Evolutionary conservation across 2,113 vertebrate genomes (phyloP).

Genomic region (Nothobranchius furzeri): DNA sequence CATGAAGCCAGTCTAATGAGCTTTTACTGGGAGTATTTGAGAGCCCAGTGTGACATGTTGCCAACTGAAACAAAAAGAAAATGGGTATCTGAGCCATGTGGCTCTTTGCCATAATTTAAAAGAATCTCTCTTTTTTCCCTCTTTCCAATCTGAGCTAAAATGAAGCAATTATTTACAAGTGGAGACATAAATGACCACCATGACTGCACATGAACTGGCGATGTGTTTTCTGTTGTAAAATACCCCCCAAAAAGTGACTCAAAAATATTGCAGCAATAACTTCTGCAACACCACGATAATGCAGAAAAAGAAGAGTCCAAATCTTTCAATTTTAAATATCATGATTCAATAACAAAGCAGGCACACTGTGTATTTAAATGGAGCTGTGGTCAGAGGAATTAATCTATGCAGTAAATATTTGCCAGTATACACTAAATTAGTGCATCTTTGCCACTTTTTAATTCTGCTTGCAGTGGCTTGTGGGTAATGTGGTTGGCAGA

Average conservation of each 20-base stretch:
- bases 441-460: constrained; percentile 23
- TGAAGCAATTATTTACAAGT: neutral
- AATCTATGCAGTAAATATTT: no score
- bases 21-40: constrained; percentile 14
- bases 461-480: constrained; percentile 77
- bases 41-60: constrained; percentile 21
- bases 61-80: constrained; percentile 16
- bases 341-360: no score
- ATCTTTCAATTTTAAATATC: no score
- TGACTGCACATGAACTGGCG: no score
- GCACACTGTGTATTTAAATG: no score
- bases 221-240: no score
- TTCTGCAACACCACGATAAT: no score
- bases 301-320: no score
- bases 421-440: constrained; percentile 24
- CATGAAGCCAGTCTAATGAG: constrained; percentile 24
- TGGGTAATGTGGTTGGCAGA: constrained; percentile 82
- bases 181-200: no score
- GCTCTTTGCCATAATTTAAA: neutral
- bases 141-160: neutral
- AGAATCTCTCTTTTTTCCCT: neutral
- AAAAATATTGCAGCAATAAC: no score
- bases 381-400: no score
- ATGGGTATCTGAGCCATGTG: constrained; percentile 5
- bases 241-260: no score